Conservation (phyloP, 2,797 vertebrate species). For the Lepus townsendii region DNA sequence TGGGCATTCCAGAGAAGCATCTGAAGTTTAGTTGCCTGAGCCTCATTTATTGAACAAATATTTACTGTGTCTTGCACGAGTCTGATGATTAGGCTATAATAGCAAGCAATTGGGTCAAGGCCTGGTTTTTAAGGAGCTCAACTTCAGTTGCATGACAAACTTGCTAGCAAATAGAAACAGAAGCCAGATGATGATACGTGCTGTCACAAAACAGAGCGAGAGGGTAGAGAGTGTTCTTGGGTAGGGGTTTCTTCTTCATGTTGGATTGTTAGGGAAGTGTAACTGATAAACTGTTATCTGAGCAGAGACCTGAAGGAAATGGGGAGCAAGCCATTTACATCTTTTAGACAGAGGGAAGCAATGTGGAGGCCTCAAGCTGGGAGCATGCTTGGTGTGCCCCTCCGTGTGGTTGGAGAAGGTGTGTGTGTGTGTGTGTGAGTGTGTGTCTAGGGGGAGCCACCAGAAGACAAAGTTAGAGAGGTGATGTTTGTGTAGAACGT, state of each 20-base stretch:
- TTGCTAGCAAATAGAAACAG: not conserved
- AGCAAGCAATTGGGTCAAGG: not conserved
- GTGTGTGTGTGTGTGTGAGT: not conserved
- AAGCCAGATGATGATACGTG: not conserved
- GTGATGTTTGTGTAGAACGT: not conserved
- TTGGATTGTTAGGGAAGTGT: not conserved
- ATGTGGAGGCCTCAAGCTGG: not conserved
- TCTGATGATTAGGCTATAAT: not conserved
- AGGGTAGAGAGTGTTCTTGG: not conserved
- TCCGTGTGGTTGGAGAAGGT: not conserved
- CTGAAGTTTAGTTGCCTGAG: conserved; percentile 18
- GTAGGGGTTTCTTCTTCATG: not conserved
- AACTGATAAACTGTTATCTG: not conserved
- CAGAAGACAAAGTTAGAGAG: not conserved
- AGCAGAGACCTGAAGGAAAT: not conserved
- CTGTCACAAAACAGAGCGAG: not conserved
- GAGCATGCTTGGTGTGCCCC: not conserved
- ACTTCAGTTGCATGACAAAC: not conserved
- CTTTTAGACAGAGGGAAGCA: not conserved
- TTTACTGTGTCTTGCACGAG: not conserved
- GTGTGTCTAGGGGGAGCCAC: not conserved
- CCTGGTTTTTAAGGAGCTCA: conserved; percentile 23
- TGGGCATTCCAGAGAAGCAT: not conserved
- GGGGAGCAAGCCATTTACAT: not conserved
- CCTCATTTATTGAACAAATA: not conserved